Conservation (phyloP, 2,888 invertebrate genomes). For the Bedellia somnulentella region DNA sequence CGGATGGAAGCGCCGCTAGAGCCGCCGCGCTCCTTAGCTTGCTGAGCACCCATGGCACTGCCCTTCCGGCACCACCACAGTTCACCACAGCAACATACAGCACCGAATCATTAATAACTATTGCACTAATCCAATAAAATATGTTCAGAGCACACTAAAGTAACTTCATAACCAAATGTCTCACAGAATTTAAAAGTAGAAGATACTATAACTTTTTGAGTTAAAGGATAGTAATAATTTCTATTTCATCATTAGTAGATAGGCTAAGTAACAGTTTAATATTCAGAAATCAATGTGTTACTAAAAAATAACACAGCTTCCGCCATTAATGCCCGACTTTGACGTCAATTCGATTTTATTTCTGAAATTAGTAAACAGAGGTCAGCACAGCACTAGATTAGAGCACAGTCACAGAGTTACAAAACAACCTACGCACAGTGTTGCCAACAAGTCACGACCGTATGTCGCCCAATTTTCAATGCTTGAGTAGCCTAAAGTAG, state of each 20-base stretch:
- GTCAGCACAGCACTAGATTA: too few relatives aligned
- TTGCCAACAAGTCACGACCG: too few relatives aligned
- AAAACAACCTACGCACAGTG: too few relatives aligned
- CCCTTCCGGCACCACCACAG: conserved; percentile 8
- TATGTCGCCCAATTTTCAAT: too few relatives aligned
- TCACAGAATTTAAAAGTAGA: conserved; percentile 7
- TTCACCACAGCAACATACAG: conserved; percentile 8
- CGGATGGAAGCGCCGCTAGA: conserved; percentile 74
- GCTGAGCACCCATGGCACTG: conserved; percentile 84
- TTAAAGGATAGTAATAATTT: conserved; percentile 12
- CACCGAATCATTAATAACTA: conserved; percentile 5
- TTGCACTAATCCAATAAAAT: not conserved
- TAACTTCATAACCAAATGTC: not conserved
- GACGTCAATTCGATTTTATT: too few relatives aligned
- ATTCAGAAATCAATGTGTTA: too few relatives aligned
- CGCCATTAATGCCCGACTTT: too few relatives aligned
- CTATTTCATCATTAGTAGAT: conserved; percentile 21
- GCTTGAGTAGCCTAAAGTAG: too few relatives aligned
- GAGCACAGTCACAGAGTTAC: too few relatives aligned
- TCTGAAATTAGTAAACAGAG: too few relatives aligned
- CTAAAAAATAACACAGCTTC: conserved; percentile 38
- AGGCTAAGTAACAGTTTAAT: too few relatives aligned
- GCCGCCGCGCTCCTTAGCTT: conserved; percentile 86
- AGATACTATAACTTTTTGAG: conserved; percentile 11
- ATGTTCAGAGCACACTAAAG: not conserved